A percentile compares a stretch with the other conserved stretches of the same genome.
phyloP scores from a whole-genome alignment of 2,888 invertebrate genomes.

The Zele albiditarsus region DNA sequence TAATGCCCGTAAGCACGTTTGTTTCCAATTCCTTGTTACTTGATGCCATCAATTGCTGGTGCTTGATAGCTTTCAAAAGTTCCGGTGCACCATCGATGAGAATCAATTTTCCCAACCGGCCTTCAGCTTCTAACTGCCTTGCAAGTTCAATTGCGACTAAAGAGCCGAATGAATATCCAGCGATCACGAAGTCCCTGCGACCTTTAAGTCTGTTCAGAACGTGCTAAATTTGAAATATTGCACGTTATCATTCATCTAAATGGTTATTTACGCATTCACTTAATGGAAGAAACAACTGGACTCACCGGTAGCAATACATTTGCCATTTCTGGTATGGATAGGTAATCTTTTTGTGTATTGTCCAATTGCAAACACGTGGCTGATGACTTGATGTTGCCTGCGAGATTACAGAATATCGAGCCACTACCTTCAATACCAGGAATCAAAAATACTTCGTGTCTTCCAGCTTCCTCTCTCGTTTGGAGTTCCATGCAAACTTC shows the following conservation, averaged over 20 bases:
- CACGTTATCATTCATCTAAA: no score
- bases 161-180: conserved; percentile 93
- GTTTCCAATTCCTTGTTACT: conserved; percentile 76
- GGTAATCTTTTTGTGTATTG: conserved; percentile 68
- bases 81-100: conserved; percentile 89
- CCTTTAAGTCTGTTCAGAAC: conserved; percentile 73
- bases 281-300: neutral
- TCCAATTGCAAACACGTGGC: conserved; percentile 61
- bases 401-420: conserved; percentile 63
- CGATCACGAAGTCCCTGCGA: conserved; percentile 77
- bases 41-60: conserved; percentile 73
- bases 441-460: conserved; percentile 64
- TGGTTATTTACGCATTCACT: no score
- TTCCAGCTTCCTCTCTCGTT: conserved; percentile 52
- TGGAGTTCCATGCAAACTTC: conserved; percentile 57
- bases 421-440: conserved; percentile 72
- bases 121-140: conserved; percentile 80
- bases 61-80: conserved; percentile 77
- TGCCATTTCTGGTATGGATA: conserved; percentile 75
- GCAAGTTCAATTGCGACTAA: conserved; percentile 86
- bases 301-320: conserved; percentile 75
- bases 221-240: conserved; percentile 71
- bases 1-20: conserved; percentile 76
- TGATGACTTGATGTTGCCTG: conserved; percentile 63
- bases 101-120: conserved; percentile 79